A percentile compares a stretch with the other conserved stretches of the same genome.
phyloP scores from a whole-genome alignment of 2,113 vertebrate species.

The Campylomormyrus numenius region DNA sequence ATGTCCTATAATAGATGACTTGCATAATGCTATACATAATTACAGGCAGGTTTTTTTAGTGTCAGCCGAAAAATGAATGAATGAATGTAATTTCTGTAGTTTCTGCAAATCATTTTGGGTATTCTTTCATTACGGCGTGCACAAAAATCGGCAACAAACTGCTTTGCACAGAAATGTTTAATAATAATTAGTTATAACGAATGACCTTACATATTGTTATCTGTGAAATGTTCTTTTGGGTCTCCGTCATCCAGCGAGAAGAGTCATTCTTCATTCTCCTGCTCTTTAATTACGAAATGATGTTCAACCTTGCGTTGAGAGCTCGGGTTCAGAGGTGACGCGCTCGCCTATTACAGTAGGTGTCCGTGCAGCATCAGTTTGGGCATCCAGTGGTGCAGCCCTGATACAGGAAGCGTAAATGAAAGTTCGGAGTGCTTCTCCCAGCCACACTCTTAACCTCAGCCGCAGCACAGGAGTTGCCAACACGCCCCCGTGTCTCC shows the following conservation, averaged over 20 bases:
- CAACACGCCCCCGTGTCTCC: constrained; percentile 48
- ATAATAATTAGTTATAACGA: background rate
- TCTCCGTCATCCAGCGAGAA: background rate
- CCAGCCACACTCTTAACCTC: constrained; percentile 12
- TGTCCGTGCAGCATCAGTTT: background rate
- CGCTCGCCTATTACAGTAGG: background rate
- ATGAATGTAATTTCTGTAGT: background rate
- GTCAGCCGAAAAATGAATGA: background rate
- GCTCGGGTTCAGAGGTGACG: background rate
- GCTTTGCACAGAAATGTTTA: background rate
- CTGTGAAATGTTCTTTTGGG: background rate
- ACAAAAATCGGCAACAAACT: background rate
- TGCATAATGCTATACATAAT: background rate
- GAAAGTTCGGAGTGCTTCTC: background rate
- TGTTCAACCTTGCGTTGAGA: background rate
- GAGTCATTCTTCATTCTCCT: background rate
- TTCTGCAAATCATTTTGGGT: background rate
- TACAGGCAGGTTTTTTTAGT: background rate
- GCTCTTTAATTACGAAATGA: background rate
- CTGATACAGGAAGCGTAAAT: background rate
- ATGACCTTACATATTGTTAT: background rate
- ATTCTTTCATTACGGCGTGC: background rate
- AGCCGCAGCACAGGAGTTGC: constrained; percentile 31
- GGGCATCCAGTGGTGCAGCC: background rate
- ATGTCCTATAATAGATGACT: background rate